Percentiles rank a stretch among this genome's conserved stretches.
These are phyloP conservation scores for Spongia lamella DNA, from an alignment of 37 sponge, comb jelly and placozoan genomes.

Conservation along the genomic window DNA sequence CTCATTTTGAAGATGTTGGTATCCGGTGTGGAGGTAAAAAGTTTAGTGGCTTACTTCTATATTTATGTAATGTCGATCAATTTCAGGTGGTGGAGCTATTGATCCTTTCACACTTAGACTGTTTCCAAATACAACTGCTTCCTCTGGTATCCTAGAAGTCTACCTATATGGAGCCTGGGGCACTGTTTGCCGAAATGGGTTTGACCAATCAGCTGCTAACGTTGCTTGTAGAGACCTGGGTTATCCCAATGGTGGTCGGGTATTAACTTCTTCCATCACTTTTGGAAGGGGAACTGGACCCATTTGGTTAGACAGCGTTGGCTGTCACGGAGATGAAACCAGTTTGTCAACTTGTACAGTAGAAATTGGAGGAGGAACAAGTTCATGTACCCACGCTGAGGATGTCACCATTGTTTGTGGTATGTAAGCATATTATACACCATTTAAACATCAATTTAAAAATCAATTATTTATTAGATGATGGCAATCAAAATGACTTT, in stretches of 20 bases:
- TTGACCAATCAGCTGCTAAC: conserved; percentile 6
- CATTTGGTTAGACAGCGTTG: conserved; percentile 33
- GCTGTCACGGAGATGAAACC: conserved; percentile 22
- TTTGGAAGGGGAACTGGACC: conserved; percentile 13
- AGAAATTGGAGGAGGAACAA: no score
- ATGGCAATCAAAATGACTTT: neutral
- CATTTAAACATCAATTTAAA: neutral
- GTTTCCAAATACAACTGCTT: neutral
- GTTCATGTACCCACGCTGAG: no score
- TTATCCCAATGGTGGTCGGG: neutral
- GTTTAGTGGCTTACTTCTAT: neutral
- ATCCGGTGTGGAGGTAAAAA: conserved; percentile 15
- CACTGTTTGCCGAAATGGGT: conserved; percentile 44
- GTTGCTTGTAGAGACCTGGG: conserved; percentile 47
- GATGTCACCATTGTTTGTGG: no score
- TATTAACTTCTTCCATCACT: neutral
- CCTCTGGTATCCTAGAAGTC: conserved; percentile 31
- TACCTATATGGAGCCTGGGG: conserved; percentile 43
- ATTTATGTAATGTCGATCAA: neutral
- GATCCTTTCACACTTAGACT: neutral
- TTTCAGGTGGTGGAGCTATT: neutral
- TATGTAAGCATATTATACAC: conserved; percentile 4
- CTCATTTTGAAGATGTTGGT: conserved; percentile 31
- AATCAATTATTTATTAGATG: no score
- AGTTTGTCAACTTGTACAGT: conserved; percentile 10